phyloP scores from a whole-genome alignment of 2,888 invertebrate genomes.

The Ramazzottius varieornatus region DNA sequence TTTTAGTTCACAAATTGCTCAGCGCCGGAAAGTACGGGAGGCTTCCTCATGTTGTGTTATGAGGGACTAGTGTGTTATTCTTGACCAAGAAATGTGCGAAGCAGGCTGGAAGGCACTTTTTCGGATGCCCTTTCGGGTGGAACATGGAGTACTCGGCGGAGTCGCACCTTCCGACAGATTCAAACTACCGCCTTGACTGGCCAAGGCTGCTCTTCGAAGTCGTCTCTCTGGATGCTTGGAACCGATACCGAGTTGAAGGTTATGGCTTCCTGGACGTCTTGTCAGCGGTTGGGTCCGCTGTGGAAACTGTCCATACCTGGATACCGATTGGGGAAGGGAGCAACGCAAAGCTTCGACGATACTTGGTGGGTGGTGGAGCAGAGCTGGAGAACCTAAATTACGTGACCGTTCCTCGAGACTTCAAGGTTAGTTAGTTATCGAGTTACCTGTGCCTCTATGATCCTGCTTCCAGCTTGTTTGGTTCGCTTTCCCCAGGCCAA shows the following conservation, averaged over 20 bases:
- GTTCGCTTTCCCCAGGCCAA: background rate
- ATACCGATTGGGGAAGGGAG: background rate
- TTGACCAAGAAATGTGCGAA: no score
- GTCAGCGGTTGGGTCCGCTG: background rate
- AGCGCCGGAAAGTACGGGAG: no score
- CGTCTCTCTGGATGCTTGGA: background rate
- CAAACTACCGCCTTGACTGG: background rate
- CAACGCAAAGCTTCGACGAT: background rate
- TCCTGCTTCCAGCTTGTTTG: background rate
- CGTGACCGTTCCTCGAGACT: background rate
- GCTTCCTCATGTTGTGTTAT: no score
- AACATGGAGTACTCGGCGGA: background rate
- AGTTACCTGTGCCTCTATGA: background rate
- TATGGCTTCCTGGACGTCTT: background rate
- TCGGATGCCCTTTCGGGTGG: background rate
- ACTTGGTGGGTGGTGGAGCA: background rate
- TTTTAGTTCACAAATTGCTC: background rate
- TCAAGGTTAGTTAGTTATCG: background rate
- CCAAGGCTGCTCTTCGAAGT: background rate
- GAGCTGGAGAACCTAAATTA: background rate
- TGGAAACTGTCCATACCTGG: background rate
- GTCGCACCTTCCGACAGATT: background rate
- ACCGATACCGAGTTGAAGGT: background rate
- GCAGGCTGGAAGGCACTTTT: no score
- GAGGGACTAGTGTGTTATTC: no score